Conservation (phyloP, 2,888 invertebrate genomes). For the Mechanitis messenoides region DNA sequence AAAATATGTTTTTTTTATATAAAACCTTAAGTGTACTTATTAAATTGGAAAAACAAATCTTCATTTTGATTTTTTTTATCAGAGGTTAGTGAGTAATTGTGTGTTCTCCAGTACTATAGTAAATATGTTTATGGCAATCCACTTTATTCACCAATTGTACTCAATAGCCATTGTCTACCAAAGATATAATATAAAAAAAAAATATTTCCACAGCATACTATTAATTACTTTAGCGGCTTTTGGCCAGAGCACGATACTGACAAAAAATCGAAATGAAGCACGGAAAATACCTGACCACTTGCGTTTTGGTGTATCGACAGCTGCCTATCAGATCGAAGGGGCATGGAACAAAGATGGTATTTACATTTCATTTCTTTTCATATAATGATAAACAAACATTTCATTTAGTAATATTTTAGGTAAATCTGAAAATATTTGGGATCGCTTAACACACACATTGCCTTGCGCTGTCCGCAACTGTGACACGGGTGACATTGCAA, state of each 20-base stretch:
- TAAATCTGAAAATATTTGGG: constrained; percentile 78
- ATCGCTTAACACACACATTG: constrained; percentile 65
- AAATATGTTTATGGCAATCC: too few species aligned
- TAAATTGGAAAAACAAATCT: too few species aligned
- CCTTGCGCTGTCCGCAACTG: constrained; percentile 68
- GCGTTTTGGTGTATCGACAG: constrained; percentile 53
- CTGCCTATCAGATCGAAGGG: constrained; percentile 71
- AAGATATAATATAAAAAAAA: too few species aligned
- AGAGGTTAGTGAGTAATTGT: too few species aligned
- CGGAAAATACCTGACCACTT: constrained; percentile 46
- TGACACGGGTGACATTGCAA: constrained; percentile 75
- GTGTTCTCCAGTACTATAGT: too few species aligned
- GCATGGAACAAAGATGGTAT: constrained; percentile 69
- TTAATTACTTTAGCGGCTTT: background rate
- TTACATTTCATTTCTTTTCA: background rate
- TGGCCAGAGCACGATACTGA: background rate
- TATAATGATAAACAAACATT: background rate
- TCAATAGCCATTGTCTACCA: too few species aligned
- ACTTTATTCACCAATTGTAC: too few species aligned
- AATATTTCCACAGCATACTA: background rate
- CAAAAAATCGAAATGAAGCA: constrained; percentile 25
- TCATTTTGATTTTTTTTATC: too few species aligned
- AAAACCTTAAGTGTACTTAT: too few species aligned
- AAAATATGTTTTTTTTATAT: too few species aligned
- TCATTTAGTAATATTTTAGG: constrained; percentile 42